Conservation (phyloP, 2,888 invertebrate species). For the Dendrolimus houi region DNA sequence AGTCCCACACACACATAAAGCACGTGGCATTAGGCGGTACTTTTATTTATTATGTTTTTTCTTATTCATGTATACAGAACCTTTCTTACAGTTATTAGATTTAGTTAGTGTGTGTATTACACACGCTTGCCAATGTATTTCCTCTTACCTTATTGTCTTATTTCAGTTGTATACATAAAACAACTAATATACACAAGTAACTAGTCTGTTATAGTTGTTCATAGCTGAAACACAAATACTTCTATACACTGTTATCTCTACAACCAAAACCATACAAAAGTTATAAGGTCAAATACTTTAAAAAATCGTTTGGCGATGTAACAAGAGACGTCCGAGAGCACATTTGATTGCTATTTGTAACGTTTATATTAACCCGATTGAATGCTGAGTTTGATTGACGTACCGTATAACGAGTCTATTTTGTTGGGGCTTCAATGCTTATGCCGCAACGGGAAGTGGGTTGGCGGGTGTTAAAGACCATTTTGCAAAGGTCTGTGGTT, state of each 20-base stretch:
- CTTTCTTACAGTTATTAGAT: no score
- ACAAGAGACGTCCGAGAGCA: slow-evolving; percentile 46
- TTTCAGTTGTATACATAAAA: no score
- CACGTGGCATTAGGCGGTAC: no score
- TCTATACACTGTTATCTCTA: slow-evolving; percentile 24
- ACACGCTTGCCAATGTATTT: no score
- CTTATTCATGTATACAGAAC: no score
- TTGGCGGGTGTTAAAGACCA: not conserved
- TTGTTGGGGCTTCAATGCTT: slow-evolving; percentile 40
- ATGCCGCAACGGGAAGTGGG: slow-evolving; percentile 26
- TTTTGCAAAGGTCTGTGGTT: not conserved
- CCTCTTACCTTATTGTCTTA: no score
- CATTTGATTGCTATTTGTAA: slow-evolving; percentile 71
- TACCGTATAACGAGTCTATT: slow-evolving; percentile 62
- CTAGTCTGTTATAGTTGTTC: no score
- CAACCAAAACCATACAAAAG: slow-evolving; percentile 15
- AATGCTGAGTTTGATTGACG: slow-evolving; percentile 58
- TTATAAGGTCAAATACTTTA: slow-evolving; percentile 41
- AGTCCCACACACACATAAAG: no score
- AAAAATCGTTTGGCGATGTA: slow-evolving; percentile 55
- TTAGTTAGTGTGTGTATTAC: no score
- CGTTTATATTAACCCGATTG: slow-evolving; percentile 66
- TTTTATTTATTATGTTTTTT: no score
- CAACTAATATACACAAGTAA: no score
- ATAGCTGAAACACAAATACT: not conserved